Conservation (phyloP, 1,140 invertebrate genomes). For the Venturia canescens region DNA sequence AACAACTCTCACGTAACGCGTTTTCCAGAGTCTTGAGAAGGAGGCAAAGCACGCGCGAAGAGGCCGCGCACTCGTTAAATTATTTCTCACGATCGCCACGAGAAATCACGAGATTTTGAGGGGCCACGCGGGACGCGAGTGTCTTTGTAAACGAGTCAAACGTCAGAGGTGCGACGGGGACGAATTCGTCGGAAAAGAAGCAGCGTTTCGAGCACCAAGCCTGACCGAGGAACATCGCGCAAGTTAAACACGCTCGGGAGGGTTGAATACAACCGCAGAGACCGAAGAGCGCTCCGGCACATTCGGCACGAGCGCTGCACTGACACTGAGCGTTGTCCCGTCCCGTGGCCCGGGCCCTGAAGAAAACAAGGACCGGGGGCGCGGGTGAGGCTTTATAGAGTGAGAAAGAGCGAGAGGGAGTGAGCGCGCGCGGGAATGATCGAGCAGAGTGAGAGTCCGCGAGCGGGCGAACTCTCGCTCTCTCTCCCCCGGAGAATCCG, state of each 20-base stretch:
- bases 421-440: conserved; percentile 5
- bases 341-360: conserved; percentile 44
- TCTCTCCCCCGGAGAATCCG: too few relatives aligned
- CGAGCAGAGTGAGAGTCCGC: conserved; percentile 26
- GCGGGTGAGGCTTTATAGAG: conserved; percentile 25
- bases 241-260: not conserved
- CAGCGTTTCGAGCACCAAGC: too few relatives aligned
- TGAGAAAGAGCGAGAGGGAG: conserved; percentile 8
- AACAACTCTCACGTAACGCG: too few relatives aligned
- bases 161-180: too few relatives aligned
- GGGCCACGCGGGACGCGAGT: too few relatives aligned
- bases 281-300: conserved; percentile 45
- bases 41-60: too few relatives aligned
- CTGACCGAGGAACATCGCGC: not conserved
- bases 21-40: too few relatives aligned
- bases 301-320: conserved; percentile 53
- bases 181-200: not conserved
- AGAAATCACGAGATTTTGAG: too few relatives aligned
- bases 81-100: too few relatives aligned
- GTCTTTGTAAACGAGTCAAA: too few relatives aligned
- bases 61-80: too few relatives aligned
- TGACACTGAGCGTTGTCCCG: conserved; percentile 51
- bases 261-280: not conserved
- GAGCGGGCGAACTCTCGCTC: conserved; percentile 2
- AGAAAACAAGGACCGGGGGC: conserved; percentile 50